Conservation (phyloP, 92 coral and sea anemone species). For the Zoanthus sansibaricus region DNA sequence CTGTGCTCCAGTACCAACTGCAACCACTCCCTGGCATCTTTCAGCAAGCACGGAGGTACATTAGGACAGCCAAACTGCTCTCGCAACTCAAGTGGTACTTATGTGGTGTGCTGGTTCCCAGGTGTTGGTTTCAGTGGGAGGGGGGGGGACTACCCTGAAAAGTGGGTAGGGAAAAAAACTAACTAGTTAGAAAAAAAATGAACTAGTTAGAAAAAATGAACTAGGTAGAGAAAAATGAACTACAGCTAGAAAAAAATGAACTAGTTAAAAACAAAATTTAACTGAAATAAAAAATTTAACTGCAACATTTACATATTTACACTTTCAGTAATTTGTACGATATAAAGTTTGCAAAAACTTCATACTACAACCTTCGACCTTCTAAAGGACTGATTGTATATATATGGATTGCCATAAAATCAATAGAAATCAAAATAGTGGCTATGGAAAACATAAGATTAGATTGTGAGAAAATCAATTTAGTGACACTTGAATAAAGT, state of each 20-base stretch:
- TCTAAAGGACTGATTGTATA: slow-evolving; percentile 3
- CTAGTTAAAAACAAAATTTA: too few species aligned
- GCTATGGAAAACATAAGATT: background rate
- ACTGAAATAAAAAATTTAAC: too few species aligned
- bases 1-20: slow-evolving; percentile 1
- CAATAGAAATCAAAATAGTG: background rate
- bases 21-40: slow-evolving; percentile 15
- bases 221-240: too few species aligned
- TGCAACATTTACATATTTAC: background rate
- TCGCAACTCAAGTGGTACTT: background rate
- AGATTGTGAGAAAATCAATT: background rate
- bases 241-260: too few species aligned
- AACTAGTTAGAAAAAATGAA: too few species aligned
- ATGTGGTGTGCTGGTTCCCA: slow-evolving; percentile 5
- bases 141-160: too few species aligned
- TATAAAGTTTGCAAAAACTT: background rate
- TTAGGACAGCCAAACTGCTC: slow-evolving; percentile 3
- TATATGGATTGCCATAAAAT: background rate
- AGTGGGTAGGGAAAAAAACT: too few species aligned
- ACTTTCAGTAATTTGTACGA: background rate
- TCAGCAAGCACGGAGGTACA: slow-evolving; percentile 7
- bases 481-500: background rate
- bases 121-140: slow-evolving; percentile 4
- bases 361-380: background rate
- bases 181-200: too few species aligned